Evolutionary conservation across 2,113 vertebrate genomes (phyloP), one percentile per base, ranked within the genome.

Genomic region (Gavia stellata): DNA sequence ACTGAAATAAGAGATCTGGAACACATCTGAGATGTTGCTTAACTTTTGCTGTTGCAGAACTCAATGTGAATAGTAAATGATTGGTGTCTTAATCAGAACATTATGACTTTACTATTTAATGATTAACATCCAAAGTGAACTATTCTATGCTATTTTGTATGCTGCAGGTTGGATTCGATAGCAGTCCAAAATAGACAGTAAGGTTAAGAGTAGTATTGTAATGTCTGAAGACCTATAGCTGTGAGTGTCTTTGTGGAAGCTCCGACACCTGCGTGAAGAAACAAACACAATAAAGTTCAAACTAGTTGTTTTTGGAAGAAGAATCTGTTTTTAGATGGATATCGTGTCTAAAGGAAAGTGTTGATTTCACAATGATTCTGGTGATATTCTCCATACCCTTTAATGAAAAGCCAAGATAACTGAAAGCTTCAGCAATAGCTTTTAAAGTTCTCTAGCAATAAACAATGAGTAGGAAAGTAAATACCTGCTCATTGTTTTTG

Each of bases 251-350:
- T 63, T 12, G 5, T 67, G 53, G 65, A 67, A 77, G 67, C 79
- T 90, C 63, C 18, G 49, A 81, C 79, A 84, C 86, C 73, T 92
- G 68, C 52, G 21, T 26, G 59, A 63, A 63, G 79, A 81, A 84
- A 56, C 66, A 62, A 80, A 63, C 49, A 15, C 17, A 20, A 40
- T 33, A 14, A 67, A 85, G 31, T 87, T 90, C 90, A 67, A 13
- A 59, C 26, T 18, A n/a, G 83, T 68, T 96, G 70, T 10, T 92
- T 58, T 91, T 94, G 90, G 90, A 96, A 92, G 70, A n/a, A 68
- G 7, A 53, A 25, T 56, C 70, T 70, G 72, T 65, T 91, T 94
- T 78, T 7, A 33, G 74, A 59, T 0, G 21, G 86, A 7, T 77
- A 81, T 71, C 42, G 17, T 3, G 25, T 56, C 49, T 78, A 7